Conservation (phyloP, 2,888 invertebrate species). For the Meliscaeva auricollis region DNA sequence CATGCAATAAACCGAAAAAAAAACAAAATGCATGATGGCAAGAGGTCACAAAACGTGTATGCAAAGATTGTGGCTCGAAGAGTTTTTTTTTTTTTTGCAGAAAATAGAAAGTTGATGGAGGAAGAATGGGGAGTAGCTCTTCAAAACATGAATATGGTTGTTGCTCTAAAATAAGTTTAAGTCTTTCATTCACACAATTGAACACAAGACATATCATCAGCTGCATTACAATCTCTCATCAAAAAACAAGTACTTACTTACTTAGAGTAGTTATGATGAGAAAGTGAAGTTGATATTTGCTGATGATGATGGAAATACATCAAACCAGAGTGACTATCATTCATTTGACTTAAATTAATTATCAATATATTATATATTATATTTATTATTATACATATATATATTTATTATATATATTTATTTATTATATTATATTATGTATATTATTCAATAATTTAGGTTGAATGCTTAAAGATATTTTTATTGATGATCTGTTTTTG, state of each 20-base stretch:
- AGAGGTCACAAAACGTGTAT: slow-evolving; percentile 55
- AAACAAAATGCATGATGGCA: slow-evolving; percentile 53
- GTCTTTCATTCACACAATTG: slow-evolving; percentile 46
- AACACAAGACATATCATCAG: slow-evolving; percentile 35
- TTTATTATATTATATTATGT: too few relatives aligned
- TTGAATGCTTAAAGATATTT: too few relatives aligned
- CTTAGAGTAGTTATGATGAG: slow-evolving; percentile 44
- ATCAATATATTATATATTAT: too few relatives aligned
- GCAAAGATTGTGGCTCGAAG: slow-evolving; percentile 38
- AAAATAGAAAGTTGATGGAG: slow-evolving; percentile 70
- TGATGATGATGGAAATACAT: slow-evolving; percentile 34
- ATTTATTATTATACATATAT: too few relatives aligned
- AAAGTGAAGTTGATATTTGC: slow-evolving; percentile 47
- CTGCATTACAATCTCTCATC: slow-evolving; percentile 35
- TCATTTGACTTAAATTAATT: not conserved
- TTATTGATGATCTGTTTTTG: too few relatives aligned
- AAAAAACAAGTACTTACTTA: slow-evolving; percentile 10
- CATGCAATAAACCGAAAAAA: not conserved
- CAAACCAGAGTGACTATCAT: slow-evolving; percentile 7
- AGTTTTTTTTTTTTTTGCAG: slow-evolving; percentile 48
- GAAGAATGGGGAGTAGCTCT: slow-evolving; percentile 46
- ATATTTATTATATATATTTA: too few relatives aligned
- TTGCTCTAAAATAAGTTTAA: slow-evolving; percentile 44
- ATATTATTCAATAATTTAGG: too few relatives aligned
- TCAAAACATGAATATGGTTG: slow-evolving; percentile 47